Conservation (phyloP, 2,888 invertebrate genomes). For the Hymenopus coronatus region DNA sequence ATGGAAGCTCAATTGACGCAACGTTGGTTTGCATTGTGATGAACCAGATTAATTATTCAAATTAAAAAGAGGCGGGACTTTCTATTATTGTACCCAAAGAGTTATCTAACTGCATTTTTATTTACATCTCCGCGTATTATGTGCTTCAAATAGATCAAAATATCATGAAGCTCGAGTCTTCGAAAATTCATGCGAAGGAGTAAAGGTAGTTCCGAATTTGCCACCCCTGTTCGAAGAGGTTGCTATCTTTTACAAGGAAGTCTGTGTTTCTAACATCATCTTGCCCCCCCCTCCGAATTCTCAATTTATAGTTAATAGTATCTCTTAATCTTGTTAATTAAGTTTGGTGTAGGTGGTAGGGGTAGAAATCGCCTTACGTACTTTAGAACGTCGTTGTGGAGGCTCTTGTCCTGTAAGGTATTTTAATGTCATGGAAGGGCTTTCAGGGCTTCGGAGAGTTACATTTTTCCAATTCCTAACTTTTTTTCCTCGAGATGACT, state of each 20-base stretch:
- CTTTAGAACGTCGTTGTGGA: no score
- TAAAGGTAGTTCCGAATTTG: neutral
- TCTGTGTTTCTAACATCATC: neutral
- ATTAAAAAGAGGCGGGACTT: no score
- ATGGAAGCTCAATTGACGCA: no score
- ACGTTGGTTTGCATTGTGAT: no score
- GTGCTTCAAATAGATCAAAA: no score
- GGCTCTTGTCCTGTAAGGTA: neutral
- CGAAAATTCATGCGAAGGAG: no score
- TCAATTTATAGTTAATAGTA: constrained; percentile 16
- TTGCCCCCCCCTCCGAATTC: neutral
- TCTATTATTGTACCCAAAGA: no score
- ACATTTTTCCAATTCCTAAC: neutral
- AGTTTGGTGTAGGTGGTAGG: neutral
- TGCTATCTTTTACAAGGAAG: neutral
- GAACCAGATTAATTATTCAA: no score
- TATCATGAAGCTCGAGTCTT: no score
- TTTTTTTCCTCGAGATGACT: no score
- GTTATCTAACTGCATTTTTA: no score
- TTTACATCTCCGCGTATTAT: no score
- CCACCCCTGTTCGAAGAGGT: constrained; percentile 12
- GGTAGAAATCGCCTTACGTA: neutral
- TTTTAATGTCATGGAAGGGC: neutral
- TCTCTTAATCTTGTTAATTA: constrained; percentile 18
- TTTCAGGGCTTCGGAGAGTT: neutral